These are phyloP conservation scores for Agrilus cyanescens DNA, from an alignment of 2,888 invertebrate species.

Conservation along the genomic window DNA sequence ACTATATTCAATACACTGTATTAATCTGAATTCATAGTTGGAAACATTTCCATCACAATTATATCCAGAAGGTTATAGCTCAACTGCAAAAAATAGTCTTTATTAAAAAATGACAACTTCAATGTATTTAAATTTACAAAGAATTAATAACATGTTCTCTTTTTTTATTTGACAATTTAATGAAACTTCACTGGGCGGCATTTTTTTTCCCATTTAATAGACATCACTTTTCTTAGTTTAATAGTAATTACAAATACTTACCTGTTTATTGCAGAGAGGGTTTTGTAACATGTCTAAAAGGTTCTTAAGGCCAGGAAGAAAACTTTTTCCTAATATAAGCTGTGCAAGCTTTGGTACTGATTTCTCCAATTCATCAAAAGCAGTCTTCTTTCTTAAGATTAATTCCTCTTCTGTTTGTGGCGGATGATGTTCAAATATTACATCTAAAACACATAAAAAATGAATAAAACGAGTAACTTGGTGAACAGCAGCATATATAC, in stretches of 20 bases:
- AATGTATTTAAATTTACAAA: not conserved
- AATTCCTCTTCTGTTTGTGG: slow-evolving; percentile 28
- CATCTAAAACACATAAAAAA: slow-evolving; percentile 26
- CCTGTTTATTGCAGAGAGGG: slow-evolving; percentile 50
- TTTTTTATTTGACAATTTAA: not conserved
- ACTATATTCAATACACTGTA: not conserved
- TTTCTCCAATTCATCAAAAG: slow-evolving; percentile 33
- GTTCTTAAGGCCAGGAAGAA: slow-evolving; percentile 34
- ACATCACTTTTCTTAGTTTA: not conserved
- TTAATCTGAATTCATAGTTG: slow-evolving; percentile 38
- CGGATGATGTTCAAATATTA: slow-evolving; percentile 29
- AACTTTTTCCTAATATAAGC: slow-evolving; percentile 30
- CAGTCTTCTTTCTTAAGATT: slow-evolving; percentile 30
- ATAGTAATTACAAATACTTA: slow-evolving; percentile 9
- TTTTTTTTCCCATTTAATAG: not conserved
- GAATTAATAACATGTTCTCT: not conserved
- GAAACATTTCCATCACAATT: slow-evolving; percentile 63
- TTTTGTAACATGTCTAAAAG: slow-evolving; percentile 40
- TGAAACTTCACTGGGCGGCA: too few relatives aligned
- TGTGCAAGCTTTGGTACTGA: slow-evolving; percentile 29
- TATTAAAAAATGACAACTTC: slow-evolving; percentile 12
- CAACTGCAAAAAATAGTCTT: slow-evolving; percentile 36
- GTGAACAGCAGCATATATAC: too few relatives aligned
- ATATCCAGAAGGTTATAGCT: slow-evolving; percentile 70
- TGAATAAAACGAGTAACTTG: too few relatives aligned